Percentiles rank a stretch among this genome's conserved stretches.
phyloP scores from a whole-genome alignment of 2,797 vertebrate genomes.

The Oophaga sylvatica region DNA sequence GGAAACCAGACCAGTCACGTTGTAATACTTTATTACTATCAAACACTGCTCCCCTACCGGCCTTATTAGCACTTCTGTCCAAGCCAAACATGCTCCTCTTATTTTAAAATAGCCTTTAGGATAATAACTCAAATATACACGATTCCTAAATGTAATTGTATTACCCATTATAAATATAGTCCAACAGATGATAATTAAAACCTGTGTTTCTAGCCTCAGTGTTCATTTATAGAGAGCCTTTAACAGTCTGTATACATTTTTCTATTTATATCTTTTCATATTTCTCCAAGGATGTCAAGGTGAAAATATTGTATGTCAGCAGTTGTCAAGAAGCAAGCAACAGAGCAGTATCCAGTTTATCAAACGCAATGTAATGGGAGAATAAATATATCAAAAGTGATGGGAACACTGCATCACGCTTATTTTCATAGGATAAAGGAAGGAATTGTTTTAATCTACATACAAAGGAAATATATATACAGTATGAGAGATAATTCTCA shows the following conservation, averaged over 20 bases:
- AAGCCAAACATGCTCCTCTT: background rate
- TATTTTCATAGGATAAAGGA: background rate
- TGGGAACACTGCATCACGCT: background rate
- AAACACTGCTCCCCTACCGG: background rate
- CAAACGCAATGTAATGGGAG: constrained; percentile 26
- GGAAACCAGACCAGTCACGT: background rate
- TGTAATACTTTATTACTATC: background rate
- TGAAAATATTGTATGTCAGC: constrained; percentile 41
- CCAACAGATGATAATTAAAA: background rate
- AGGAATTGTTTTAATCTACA: background rate
- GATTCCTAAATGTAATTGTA: background rate
- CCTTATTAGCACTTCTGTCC: background rate
- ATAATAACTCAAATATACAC: background rate
- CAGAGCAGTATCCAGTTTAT: constrained; percentile 42
- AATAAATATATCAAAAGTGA: constrained; percentile 25
- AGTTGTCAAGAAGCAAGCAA: constrained; percentile 26
- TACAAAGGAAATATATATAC: constrained; percentile 16
- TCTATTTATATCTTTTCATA: constrained; percentile 37
- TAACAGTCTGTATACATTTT: constrained; percentile 26
- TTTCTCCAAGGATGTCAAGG: constrained; percentile 36
- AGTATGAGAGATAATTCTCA: background rate
- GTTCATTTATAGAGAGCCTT: constrained; percentile 16
- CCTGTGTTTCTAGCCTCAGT: background rate
- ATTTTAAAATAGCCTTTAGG: background rate
- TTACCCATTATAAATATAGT: background rate